Percentiles rank a stretch among this genome's conserved stretches.
phyloP scores from a whole-genome alignment of 2,113 vertebrate genomes.

The Pollachius pollachius region DNA sequence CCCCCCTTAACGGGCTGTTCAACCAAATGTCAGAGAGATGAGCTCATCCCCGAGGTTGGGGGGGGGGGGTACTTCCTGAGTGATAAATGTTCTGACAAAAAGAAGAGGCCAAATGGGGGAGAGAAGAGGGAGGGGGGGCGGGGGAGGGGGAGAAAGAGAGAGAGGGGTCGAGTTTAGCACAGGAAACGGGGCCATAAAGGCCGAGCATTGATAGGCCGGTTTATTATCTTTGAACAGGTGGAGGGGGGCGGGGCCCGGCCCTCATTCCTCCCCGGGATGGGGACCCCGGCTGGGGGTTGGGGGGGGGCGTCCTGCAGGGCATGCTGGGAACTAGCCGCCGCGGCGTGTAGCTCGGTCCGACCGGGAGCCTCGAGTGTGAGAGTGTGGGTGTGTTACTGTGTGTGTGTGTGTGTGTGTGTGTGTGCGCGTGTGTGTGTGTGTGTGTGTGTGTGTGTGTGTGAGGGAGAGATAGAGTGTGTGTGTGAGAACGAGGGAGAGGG shows the following conservation, averaged over 20 bases:
- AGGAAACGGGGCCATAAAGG: conserved; percentile 68
- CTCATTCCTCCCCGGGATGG: conserved; percentile 41
- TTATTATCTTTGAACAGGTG: conserved; percentile 80
- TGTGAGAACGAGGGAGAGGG: conserved; percentile 6
- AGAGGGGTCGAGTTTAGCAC: conserved; percentile 58
- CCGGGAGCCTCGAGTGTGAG: conserved; percentile 29
- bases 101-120: conserved; percentile 42
- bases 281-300: conserved; percentile 60
- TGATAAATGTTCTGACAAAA: conserved; percentile 67
- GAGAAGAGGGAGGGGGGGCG: conserved; percentile 35
- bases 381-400: background rate
- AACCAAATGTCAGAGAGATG: conserved; percentile 63
- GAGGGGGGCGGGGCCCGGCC: conserved; percentile 39
- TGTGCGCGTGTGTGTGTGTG: background rate
- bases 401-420: background rate
- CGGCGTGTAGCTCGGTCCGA: conserved; percentile 56
- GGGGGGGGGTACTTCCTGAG: conserved; percentile 59
- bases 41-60: conserved; percentile 52
- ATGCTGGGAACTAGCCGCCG: conserved; percentile 40
- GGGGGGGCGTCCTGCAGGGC: conserved; percentile 54
- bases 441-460: too few species aligned
- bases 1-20: conserved; percentile 41
- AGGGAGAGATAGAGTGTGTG: background rate
- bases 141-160: conserved; percentile 50
- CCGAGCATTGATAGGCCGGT: conserved; percentile 61